A percentile compares a stretch with the other conserved stretches of the same genome.
phyloP scores from a whole-genome alignment of 1,140 invertebrate species.

The Psix sp. region DNA sequence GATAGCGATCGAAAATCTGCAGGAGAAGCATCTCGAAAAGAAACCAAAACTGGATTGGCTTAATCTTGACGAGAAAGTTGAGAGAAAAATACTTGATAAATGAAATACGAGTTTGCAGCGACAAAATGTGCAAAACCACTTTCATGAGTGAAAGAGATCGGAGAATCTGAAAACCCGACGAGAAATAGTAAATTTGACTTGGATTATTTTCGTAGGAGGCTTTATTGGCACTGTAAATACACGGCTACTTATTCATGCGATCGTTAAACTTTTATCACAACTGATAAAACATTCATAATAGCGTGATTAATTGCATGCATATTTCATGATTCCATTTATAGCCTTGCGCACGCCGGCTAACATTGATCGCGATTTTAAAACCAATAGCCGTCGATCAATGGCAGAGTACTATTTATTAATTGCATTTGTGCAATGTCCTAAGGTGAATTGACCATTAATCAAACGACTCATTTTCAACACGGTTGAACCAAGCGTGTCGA shows the following conservation, averaged over 20 bases:
- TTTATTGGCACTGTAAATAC: conserved; percentile 15
- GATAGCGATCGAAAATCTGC: too few species aligned
- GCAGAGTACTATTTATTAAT: conserved; percentile 3
- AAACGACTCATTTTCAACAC: too few species aligned
- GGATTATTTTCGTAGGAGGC: conserved; percentile 17
- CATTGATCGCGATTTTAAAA: conserved; percentile 6
- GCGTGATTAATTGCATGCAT: conserved; percentile 17
- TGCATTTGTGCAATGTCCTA: conserved; percentile 19
- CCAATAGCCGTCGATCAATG: conserved; percentile 9
- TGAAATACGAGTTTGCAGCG: conserved; percentile 51
- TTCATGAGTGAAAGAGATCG: conserved; percentile 29
- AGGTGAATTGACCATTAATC: too few species aligned
- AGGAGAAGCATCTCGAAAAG: too few species aligned
- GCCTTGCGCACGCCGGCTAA: neutral
- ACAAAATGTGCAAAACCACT: conserved; percentile 36
- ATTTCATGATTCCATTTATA: conserved; percentile 10
- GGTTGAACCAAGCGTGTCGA: too few species aligned
- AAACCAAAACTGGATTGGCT: too few species aligned
- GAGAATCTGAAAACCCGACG: too few species aligned
- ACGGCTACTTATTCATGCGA: conserved; percentile 17
- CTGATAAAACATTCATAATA: conserved; percentile 35
- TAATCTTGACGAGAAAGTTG: conserved; percentile 35
- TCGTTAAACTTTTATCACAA: conserved; percentile 34
- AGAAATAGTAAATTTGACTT: neutral
- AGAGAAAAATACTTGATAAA: conserved; percentile 45